phyloP scores from a whole-genome alignment of 2,797 vertebrate species.

The Sparus aurata region DNA sequence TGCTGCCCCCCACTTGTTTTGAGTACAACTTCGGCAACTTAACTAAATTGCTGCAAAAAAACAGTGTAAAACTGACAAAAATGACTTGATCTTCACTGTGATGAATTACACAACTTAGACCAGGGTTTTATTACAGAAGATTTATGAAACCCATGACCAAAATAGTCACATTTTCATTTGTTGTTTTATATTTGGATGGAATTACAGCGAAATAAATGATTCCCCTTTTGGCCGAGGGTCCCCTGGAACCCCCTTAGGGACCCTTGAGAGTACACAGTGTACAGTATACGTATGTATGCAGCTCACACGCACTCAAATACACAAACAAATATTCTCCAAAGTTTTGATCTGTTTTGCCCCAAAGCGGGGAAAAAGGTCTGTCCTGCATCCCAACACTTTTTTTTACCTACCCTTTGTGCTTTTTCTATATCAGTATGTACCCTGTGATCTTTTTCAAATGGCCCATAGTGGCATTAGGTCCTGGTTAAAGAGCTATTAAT shows the following conservation, averaged over 20 bases:
- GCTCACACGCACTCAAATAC: background rate
- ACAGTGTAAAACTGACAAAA: background rate
- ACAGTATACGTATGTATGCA: too few species aligned
- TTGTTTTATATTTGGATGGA: too few species aligned
- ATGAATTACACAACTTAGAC: background rate
- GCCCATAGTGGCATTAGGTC: conserved; percentile 45
- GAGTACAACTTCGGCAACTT: too few species aligned
- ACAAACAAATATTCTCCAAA: conserved; percentile 12
- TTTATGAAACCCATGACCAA: too few species aligned
- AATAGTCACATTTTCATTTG: too few species aligned
- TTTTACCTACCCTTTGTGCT: conserved; percentile 18
- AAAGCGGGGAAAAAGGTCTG: conserved; percentile 34
- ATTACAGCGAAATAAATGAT: too few species aligned
- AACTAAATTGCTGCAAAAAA: background rate
- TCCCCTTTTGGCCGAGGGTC: too few species aligned
- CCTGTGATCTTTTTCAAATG: conserved; percentile 43
- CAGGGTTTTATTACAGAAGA: too few species aligned
- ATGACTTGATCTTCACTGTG: background rate
- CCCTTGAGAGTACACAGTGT: too few species aligned
- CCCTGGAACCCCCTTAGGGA: too few species aligned
- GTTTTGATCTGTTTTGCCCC: conserved; percentile 62
- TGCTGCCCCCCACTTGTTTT: too few species aligned
- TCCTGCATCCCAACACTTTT: conserved; percentile 36
- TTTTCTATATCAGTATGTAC: conserved; percentile 49
- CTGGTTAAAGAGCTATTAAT: conserved; percentile 67